These are phyloP conservation scores for Melangyna quadrimaculata DNA, from an alignment of 2,888 invertebrate genomes.

Conservation along the genomic window DNA sequence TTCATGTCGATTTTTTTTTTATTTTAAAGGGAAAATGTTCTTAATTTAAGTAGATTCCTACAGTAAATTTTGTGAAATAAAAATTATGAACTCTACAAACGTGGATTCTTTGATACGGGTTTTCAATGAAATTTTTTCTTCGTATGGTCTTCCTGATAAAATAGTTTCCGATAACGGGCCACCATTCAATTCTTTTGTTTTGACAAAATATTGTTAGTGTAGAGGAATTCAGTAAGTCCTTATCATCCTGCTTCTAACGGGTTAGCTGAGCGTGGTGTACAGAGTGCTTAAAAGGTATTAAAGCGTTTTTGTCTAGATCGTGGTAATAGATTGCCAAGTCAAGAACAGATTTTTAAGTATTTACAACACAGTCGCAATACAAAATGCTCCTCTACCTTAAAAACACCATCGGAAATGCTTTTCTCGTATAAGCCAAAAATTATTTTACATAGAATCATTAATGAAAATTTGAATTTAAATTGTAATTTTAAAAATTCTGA, in stretches of 20 bases:
- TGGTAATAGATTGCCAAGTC: not conserved
- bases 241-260: not conserved
- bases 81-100: slow-evolving; percentile 64
- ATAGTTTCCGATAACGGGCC: too few relatives aligned
- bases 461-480: not conserved
- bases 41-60: slow-evolving; percentile 76
- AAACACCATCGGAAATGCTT: slow-evolving; percentile 26
- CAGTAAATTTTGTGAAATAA: slow-evolving; percentile 79
- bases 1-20: not conserved
- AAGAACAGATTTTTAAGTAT: slow-evolving; percentile 32
- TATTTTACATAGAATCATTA: slow-evolving; percentile 7
- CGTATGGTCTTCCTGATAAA: slow-evolving; percentile 63
- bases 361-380: slow-evolving; percentile 28
- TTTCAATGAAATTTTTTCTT: slow-evolving; percentile 66
- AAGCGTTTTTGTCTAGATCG: slow-evolving; percentile 31
- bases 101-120: slow-evolving; percentile 31
- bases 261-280: too few relatives aligned
- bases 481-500: not conserved
- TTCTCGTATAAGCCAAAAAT: slow-evolving; percentile 17
- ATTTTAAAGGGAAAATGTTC: not conserved
- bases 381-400: not conserved
- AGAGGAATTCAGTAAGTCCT: not conserved
- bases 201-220: too few relatives aligned
- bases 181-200: too few relatives aligned
- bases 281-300: too few relatives aligned